Base-by-base conservation (phyloP, 1,140 invertebrate species). In the Magallana angulata region DNA sequence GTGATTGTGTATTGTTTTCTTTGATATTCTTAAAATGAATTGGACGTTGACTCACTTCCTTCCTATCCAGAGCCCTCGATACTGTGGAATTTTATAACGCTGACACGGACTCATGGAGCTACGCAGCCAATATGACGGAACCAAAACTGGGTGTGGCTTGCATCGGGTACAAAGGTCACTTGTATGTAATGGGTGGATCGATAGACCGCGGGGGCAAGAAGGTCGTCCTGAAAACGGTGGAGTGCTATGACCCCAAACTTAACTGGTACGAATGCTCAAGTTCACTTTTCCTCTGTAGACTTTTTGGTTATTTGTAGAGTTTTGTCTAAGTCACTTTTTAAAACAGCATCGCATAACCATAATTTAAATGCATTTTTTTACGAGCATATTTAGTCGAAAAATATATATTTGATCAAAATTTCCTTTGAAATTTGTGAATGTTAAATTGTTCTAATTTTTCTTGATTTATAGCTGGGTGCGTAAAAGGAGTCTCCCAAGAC, bases 81-180 rank as follows among this genome's bases (percentile, higher is more conserved):
- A 84, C 71, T 36, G 86, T 90, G 11, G 91, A 91, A 76, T 91
- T 87, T 59, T 91, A 90, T 80, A 90, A 91, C 71, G 87, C 91
- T 3, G 90, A 90, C 48, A 85, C 76, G 7, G 88, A 91, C 87
- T 16, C 59, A 12, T 91, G 91, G 91, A 88, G 87, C 5, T 58
- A 82, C n/a, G 83, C 84, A 6, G 85, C 88, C 57, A 76, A 76
- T 36, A 88, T 91, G 87, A 30, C 85, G 57, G 89, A 90, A 62
- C 36, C 81, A 12, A 90, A 88, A 56, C 88, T 90, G 68, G 91
- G 90, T 5, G 86, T 85, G 83, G 90, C 91, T 3, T 60, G 87
- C 30, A 60, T 83, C 8, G 90, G 90, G 18, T 89, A 89, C 88
- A 62, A 87, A 30, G 89, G 88, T 6, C 16, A 80, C 1, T 81